Percentiles rank a stretch among this genome's conserved stretches.
Evolutionary conservation across 2,888 invertebrate species (phyloP).

Genomic region (Nephrotoma guestfalica): DNA sequence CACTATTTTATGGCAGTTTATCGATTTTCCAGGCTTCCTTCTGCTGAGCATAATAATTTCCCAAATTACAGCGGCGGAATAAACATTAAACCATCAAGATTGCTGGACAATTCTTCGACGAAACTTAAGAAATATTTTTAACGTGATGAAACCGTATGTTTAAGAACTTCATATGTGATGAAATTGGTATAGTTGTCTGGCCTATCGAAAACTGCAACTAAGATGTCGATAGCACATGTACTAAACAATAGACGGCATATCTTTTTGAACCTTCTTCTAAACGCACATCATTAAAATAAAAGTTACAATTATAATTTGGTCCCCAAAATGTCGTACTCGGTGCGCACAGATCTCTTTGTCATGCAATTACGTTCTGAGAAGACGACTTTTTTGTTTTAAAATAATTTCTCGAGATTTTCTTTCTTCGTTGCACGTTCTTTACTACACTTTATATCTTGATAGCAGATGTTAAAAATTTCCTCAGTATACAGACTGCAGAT

Average conservation of each 20-base stretch:
- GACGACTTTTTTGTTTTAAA: not conserved
- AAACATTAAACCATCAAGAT: too few species aligned
- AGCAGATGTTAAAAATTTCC: not conserved
- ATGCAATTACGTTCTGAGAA: not conserved
- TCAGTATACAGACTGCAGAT: not conserved
- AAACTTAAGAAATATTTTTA: too few species aligned
- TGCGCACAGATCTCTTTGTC: not conserved
- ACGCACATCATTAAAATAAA: not conserved
- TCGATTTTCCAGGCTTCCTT: too few species aligned
- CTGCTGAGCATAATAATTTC: too few species aligned
- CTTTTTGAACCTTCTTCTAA: not conserved
- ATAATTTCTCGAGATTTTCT: not conserved
- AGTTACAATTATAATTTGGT: not conserved
- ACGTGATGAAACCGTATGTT: too few species aligned
- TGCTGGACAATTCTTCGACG: too few species aligned
- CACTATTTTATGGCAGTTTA: too few species aligned
- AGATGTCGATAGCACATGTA: too few species aligned
- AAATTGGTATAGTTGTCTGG: rapidly evolving
- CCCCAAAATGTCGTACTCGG: not conserved
- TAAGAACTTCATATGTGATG: too few species aligned
- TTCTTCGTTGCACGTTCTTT: not conserved
- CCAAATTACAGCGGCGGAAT: too few species aligned
- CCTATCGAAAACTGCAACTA: too few species aligned
- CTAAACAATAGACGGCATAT: not conserved
- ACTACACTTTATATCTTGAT: not conserved